phyloP scores from a whole-genome alignment of 1,140 invertebrate genomes.

The Cepaea nemoralis region DNA sequence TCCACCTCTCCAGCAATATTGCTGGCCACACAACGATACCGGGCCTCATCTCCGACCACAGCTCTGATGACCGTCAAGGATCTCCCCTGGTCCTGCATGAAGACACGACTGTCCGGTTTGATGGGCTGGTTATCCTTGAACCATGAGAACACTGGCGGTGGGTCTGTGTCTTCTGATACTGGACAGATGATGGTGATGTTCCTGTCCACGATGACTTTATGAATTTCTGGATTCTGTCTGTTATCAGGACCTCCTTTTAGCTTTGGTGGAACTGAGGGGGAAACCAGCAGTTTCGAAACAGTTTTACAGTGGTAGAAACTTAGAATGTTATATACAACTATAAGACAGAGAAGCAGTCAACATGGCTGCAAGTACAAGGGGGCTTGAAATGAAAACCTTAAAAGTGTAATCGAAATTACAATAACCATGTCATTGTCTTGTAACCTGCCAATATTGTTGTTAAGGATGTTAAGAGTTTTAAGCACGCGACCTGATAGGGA shows the following conservation, averaged over 20 bases:
- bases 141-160: constrained; percentile 72
- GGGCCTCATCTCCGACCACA: constrained; percentile 69
- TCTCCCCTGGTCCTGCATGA: constrained; percentile 55
- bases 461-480: no score
- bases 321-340: no score
- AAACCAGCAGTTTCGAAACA: no score
- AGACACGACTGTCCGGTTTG: constrained; percentile 43
- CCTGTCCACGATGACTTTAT: constrained; percentile 56
- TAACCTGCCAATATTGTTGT: no score
- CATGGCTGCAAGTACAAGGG: no score
- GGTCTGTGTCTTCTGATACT: constrained; percentile 68
- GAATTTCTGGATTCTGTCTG: constrained; percentile 36
- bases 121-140: constrained; percentile 62
- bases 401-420: no score
- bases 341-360: no score
- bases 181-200: constrained; percentile 67
- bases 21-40: constrained; percentile 72
- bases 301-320: no score
- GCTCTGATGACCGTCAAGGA: constrained; percentile 59
- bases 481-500: no score
- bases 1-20: constrained; percentile 71
- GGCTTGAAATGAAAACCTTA: no score
- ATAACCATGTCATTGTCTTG: no score
- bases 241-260: constrained; percentile 43
- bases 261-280: constrained; percentile 60